Conservation (phyloP, 2,797 vertebrate genomes). For the Perodicticus potto region DNA sequence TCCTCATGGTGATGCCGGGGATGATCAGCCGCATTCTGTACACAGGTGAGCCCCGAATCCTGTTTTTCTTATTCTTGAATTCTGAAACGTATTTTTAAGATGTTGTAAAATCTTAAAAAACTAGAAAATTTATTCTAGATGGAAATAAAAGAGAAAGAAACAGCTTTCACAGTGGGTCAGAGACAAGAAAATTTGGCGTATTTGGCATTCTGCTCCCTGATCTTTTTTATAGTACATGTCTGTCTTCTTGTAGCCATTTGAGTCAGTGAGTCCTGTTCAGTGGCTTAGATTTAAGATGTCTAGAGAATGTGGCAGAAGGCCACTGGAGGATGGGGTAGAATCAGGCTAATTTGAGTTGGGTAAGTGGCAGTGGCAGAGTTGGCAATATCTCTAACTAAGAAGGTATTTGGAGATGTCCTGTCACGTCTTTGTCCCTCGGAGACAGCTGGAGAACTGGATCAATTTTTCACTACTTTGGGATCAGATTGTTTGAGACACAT, state of each 20-base stretch:
- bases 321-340: neutral
- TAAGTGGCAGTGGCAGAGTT: neutral
- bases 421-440: neutral
- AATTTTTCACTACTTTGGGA: neutral
- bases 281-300: neutral
- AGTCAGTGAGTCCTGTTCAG: neutral
- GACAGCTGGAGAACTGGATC: neutral
- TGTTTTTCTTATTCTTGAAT: neutral
- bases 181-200: neutral
- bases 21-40: conserved; percentile 97
- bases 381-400: neutral
- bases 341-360: neutral
- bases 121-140: neutral
- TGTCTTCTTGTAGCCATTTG: neutral
- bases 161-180: neutral
- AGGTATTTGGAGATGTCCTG: neutral
- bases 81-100: neutral
- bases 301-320: neutral
- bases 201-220: neutral
- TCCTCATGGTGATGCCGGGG: conserved; percentile 97
- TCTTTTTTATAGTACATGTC: neutral
- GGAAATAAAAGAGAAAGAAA: neutral
- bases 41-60: conserved; percentile 50
- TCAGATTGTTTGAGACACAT: neutral
- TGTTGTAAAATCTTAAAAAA: neutral